Conservation (phyloP, 2,113 vertebrate genomes). For the Ceyx cyanopectus region DNA sequence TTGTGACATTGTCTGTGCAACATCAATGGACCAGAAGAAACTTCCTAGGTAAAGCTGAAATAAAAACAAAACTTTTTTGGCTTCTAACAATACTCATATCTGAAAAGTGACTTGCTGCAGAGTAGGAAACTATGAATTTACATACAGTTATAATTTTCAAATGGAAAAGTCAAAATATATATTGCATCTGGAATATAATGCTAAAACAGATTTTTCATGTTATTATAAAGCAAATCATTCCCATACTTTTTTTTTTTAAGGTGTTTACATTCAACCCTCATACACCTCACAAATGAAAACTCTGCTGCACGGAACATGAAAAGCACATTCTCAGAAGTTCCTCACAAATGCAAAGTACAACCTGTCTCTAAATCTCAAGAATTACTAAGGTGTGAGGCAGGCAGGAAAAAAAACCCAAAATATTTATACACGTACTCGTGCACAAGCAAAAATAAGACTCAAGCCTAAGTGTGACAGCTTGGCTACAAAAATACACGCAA, state of each 20-base stretch:
- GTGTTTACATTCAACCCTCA: background rate
- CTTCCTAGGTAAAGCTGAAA: background rate
- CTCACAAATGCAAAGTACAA: background rate
- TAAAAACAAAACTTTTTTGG: background rate
- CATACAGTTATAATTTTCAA: background rate
- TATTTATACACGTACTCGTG: background rate
- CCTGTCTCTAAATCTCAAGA: background rate
- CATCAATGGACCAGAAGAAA: background rate
- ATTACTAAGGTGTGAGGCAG: background rate
- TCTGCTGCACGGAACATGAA: background rate
- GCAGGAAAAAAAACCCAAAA: background rate
- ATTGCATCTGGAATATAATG: background rate
- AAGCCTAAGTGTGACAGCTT: background rate
- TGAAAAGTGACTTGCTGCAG: background rate
- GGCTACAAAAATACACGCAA: background rate
- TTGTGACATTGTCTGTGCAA: background rate
- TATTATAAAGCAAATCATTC: background rate
- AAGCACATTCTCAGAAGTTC: background rate
- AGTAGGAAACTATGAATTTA: background rate
- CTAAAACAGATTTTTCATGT: background rate
- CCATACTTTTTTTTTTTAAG: background rate
- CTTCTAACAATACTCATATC: background rate
- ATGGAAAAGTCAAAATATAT: background rate
- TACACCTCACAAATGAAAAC: background rate
- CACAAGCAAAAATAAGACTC: background rate